Evolutionary conservation across 2,797 vertebrate genomes (phyloP).

Genomic region (Arctocebus calabarensis): DNA sequence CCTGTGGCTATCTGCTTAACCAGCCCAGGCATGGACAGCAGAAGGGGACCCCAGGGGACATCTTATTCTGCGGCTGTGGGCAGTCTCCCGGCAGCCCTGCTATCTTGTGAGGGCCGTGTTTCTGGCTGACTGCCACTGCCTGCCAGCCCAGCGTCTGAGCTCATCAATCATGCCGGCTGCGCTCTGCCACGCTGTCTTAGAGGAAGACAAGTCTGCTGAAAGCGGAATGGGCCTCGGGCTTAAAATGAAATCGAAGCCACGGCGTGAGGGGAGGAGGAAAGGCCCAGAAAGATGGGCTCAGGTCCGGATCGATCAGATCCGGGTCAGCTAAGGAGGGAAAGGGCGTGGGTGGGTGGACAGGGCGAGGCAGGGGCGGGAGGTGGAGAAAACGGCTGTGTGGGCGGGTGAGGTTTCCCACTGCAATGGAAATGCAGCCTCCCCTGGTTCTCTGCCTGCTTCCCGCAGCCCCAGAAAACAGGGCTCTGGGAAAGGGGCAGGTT

Average conservation of each 20-base stretch:
- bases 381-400: not conserved
- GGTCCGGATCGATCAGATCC: not conserved
- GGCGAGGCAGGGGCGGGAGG: not conserved
- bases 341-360: too few species aligned
- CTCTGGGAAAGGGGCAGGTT: not conserved
- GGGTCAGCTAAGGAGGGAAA: not conserved
- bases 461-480: not conserved
- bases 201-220: conserved; percentile 42
- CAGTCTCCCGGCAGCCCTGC: not conserved
- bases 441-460: not conserved
- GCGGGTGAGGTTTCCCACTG: not conserved
- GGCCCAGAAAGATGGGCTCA: not conserved
- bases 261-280: not conserved
- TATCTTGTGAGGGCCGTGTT: not conserved
- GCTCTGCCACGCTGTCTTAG: conserved; percentile 58
- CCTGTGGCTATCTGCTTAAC: not conserved
- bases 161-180: conserved; percentile 55
- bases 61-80: not conserved
- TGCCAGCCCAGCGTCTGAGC: conserved; percentile 48
- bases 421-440: not conserved
- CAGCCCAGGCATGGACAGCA: not conserved
- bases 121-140: conserved; percentile 63
- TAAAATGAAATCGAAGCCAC: conserved; percentile 28
- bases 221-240: not conserved
- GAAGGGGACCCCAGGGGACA: not conserved